A percentile compares a stretch with the other conserved stretches of the same genome.
Evolutionary conservation across 2,888 invertebrate species (phyloP).

Genomic region (Hyppa rectilinea): DNA sequence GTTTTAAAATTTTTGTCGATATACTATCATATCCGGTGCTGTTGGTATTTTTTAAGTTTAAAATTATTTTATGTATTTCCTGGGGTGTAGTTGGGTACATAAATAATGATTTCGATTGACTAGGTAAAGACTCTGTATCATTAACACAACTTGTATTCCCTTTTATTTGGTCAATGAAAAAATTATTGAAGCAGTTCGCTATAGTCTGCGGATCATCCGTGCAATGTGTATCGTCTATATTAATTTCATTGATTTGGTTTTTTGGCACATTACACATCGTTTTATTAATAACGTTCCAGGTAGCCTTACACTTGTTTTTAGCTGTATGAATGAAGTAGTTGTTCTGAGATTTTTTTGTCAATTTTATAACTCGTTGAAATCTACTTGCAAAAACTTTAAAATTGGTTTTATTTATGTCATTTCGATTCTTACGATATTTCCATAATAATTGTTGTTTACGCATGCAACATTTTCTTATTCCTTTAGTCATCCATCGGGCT

Average conservation of each 20-base stretch:
- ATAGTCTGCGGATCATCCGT: background rate
- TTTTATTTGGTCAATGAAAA: background rate
- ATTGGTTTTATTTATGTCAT: background rate
- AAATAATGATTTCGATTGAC: background rate
- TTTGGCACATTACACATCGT: background rate
- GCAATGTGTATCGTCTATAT: background rate
- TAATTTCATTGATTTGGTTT: background rate
- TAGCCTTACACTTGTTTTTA: constrained; percentile 2
- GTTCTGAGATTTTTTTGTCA: background rate
- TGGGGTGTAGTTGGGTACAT: background rate
- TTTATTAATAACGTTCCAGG: background rate
- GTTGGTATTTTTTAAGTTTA: background rate
- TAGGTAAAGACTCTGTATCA: background rate
- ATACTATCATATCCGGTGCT: too few species aligned
- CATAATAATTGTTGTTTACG: constrained; percentile 6
- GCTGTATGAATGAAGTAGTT: constrained; percentile 4
- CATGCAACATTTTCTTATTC: constrained; percentile 6
- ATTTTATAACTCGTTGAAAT: background rate
- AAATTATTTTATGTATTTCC: too few species aligned
- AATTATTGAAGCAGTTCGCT: background rate
- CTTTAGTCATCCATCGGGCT: background rate
- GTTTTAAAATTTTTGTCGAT: too few species aligned
- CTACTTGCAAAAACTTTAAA: background rate
- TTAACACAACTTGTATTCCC: background rate
- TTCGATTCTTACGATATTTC: constrained; percentile 6